phyloP scores from a whole-genome alignment of 2,797 vertebrate species.

The Brotula barbata region DNA sequence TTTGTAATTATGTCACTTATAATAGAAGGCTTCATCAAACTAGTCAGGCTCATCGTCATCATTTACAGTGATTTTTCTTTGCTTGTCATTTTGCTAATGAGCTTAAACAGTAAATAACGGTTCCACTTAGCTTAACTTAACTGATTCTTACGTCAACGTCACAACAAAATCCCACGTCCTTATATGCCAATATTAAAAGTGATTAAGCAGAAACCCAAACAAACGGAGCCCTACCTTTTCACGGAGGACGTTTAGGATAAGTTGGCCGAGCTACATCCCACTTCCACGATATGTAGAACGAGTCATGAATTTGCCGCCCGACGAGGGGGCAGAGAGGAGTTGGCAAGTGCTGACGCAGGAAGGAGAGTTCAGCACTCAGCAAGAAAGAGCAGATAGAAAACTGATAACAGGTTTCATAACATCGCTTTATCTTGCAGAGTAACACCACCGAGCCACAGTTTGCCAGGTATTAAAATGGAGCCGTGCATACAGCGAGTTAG shows the following conservation, averaged over 20 bases:
- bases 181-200: no score
- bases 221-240: no score
- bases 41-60: no score
- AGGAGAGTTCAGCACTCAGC: conserved; percentile 41
- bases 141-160: no score
- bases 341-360: conserved; percentile 30
- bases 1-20: no score
- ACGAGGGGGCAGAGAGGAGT: conserved; percentile 45
- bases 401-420: conserved; percentile 65
- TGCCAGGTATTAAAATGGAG: conserved; percentile 42
- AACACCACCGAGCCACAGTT: conserved; percentile 36
- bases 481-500: no score
- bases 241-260: conserved; percentile 14
- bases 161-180: no score
- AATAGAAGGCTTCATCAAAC: no score
- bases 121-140: no score
- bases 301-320: conserved; percentile 51
- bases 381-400: conserved; percentile 43
- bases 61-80: no score
- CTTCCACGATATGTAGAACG: conserved; percentile 46
- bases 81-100: no score
- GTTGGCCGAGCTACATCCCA: conserved; percentile 40
- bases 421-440: conserved; percentile 52
- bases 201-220: neutral
- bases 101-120: no score